Evolutionary conservation across 2,113 vertebrate genomes (phyloP), one percentile per base, ranked within the genome.

Genomic region (Puffinus mauretanicus): DNA sequence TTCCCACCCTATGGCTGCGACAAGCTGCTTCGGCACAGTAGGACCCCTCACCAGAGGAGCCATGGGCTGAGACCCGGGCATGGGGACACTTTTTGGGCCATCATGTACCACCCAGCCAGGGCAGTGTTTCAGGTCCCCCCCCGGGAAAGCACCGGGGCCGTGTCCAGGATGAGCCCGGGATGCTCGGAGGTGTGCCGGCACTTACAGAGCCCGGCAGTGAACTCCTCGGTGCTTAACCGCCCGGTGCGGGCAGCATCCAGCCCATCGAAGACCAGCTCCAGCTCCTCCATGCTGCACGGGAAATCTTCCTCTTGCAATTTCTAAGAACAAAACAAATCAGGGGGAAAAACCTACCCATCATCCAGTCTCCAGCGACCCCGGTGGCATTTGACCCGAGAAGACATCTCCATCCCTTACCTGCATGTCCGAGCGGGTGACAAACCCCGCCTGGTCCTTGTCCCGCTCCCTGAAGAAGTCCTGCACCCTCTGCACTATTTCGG

Each of bases 251-350:
- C 96, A 0, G 49, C 12, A 8, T 98, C 98, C 82, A 98, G 72
- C 91, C 98, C 98, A 16, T 98, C 94, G 3, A 98, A 98, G 62
- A 98, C 10, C 1, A 98, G 96, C 82, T 97, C 93, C 16, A 97
- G 94, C 79, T 98, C 96, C 58, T 97, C 96, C 7, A 26, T n/a
- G 30, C 86, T 90, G 73, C 96, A 96, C 1, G 96, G 95, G 57
- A 98, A 75, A 77, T 87, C 90, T 32, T 83, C 91, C 61, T 76
- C 82, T 80, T 80, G 95, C 94, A 98, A 20, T 9, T 42, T 96
- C 98, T 99, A 72, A 66, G 92, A 92, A 16, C 54, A 46, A 32
- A 55, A 29, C 32, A 61, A 46, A 81, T 4, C 38, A 34, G 29
- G 46, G 46, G 32, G 34, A 19, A 51, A 58, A 47, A 1, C 13